These are phyloP conservation scores for Otis tarda DNA, from an alignment of 2,113 vertebrate species.

Conservation along the genomic window DNA sequence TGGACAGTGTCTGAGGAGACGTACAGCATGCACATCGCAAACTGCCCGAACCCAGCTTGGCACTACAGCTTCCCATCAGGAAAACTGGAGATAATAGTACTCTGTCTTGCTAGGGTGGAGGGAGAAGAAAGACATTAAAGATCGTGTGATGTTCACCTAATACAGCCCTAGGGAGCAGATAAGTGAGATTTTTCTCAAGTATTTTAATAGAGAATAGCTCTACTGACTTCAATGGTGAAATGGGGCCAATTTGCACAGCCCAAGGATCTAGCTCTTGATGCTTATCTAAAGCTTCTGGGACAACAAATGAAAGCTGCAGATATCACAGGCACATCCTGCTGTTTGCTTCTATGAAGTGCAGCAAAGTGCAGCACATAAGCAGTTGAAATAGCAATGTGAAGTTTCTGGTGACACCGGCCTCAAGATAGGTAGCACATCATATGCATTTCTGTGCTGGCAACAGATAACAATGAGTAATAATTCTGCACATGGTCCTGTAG, in stretches of 20 bases:
- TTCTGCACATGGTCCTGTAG: background rate
- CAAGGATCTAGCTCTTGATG: background rate
- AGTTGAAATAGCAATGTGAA: background rate
- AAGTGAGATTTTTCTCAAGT: background rate
- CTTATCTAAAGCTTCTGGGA: background rate
- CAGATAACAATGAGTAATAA: background rate
- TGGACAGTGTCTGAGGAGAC: background rate
- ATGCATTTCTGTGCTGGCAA: background rate
- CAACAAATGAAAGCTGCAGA: background rate
- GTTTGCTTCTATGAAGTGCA: background rate
- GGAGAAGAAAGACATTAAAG: background rate
- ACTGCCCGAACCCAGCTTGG: background rate
- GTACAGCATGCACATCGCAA: accelerated
- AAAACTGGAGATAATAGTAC: background rate
- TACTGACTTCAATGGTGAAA: background rate
- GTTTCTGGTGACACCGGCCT: background rate
- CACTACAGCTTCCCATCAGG: background rate
- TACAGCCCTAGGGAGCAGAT: background rate
- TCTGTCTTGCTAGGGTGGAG: background rate
- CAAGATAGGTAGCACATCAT: background rate
- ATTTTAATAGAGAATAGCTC: background rate
- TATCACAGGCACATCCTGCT: background rate
- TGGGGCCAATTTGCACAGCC: conserved; percentile 9
- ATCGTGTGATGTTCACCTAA: background rate
- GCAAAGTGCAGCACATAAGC: background rate